Conservation (phyloP, 1,140 invertebrate species). For the Philopotamus ludificatus region DNA sequence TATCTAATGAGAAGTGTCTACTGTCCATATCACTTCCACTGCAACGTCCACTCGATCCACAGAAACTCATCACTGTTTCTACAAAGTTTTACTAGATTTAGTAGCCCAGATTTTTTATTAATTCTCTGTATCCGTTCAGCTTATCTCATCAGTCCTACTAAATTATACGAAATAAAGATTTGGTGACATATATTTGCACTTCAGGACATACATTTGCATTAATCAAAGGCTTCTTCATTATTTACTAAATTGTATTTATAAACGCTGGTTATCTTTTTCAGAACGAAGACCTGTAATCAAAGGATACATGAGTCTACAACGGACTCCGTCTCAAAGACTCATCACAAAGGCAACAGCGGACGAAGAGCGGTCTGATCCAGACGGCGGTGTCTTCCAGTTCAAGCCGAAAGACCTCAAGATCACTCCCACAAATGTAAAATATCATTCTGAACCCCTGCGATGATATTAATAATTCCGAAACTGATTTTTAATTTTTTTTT, state of each 20-base stretch:
- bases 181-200: too few species aligned
- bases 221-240: neutral
- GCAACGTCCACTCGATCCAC: too few species aligned
- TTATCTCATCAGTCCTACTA: neutral
- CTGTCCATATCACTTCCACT: too few species aligned
- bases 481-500: constrained; percentile 47
- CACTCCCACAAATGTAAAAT: constrained; percentile 53
- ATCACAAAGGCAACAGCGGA: constrained; percentile 46
- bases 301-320: constrained; percentile 55
- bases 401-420: constrained; percentile 55
- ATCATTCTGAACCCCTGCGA: neutral
- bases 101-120: neutral
- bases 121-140: neutral
- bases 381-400: constrained; percentile 52
- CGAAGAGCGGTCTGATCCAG: constrained; percentile 51
- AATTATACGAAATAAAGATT: neutral
- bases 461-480: too few species aligned
- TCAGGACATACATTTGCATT: neutral
- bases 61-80: too few species aligned
- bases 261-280: constrained; percentile 31
- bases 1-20: too few species aligned
- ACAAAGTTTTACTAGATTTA: too few species aligned
- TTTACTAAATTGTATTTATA: neutral
- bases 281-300: constrained; percentile 54
- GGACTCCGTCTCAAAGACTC: constrained; percentile 49